Percentiles rank a stretch among this genome's conserved stretches.
Evolutionary conservation across 2,888 invertebrate species (phyloP).

Genomic region (Electrophaes corylata): DNA sequence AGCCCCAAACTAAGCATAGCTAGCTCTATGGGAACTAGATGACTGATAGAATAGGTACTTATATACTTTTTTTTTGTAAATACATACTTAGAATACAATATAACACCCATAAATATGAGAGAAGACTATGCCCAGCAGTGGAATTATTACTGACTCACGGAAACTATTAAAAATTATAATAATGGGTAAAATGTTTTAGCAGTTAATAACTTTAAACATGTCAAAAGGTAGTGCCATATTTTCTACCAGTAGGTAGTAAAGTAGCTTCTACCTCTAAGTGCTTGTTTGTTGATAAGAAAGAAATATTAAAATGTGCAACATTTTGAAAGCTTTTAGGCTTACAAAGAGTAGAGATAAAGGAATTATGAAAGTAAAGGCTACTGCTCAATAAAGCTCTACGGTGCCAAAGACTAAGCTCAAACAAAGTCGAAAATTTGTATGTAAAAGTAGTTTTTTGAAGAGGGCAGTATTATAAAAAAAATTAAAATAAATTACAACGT

Average conservation of each 20-base stretch:
- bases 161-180: no score
- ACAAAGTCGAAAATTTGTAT: not conserved
- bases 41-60: no score
- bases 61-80: no score
- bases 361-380: conserved; percentile 9
- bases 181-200: conserved; percentile 2
- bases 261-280: conserved; percentile 14
- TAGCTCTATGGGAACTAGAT: no score
- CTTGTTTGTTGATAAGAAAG: conserved; percentile 24
- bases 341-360: conserved; percentile 22
- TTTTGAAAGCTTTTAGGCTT: conserved; percentile 27
- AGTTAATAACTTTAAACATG: not conserved
- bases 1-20: no score
- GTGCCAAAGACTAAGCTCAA: not conserved
- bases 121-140: no score
- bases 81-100: no score
- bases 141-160: no score
- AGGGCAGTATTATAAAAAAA: no score
- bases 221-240: conserved; percentile 14
- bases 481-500: no score
- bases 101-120: no score
- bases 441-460: not conserved
- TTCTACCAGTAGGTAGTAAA: conserved; percentile 5
- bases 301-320: conserved; percentile 27
- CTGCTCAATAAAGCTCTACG: not conserved